Base-by-base conservation (phyloP, 35 echinoderm and acorn worm species). In the Ophiothrix spiculata region DNA sequence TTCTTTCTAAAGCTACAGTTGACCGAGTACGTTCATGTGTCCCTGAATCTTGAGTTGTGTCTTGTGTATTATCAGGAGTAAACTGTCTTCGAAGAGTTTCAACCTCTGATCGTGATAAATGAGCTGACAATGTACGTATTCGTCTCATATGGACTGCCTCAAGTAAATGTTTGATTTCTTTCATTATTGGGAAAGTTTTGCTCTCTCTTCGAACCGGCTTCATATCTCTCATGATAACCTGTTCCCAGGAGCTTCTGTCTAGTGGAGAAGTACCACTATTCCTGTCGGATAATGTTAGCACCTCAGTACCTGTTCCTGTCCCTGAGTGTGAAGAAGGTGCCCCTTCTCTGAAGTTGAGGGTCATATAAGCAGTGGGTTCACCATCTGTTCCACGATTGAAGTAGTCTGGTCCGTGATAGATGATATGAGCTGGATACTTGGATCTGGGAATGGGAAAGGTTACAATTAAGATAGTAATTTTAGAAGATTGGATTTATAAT, bases 361-460 rank as follows among this genome's bases (percentile, higher is more conserved):
- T 90, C 93, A 94, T 94, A 75, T 94, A 94, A 13, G 76, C 88
- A 38, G 85, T 86, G 10, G 89, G 40, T 19, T 90, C 88, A 1
- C 88, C 73, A 21, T 86, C 41, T n/a, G 87, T 79, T 63, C 91
- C 88, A 0, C 84, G 89, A 79, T 95, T 95, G 79, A 87, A 91
- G 39, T 84, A 95, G 11, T 80, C 84, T 1, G 93, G 85, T 15
- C 89, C 93, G 45, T 91, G 91, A 32, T 92, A 92, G 73, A 92
- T 87, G 74, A 92, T 88, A 75, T 92, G 91, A 23, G 91, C 87
- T 10, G 91, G 91, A 33, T 60, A 80, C 25, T 92, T 49, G 77
- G 21, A 87, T 87, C 35, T 77, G 74, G 23, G 79, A 87, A 77
- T 40, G 75, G 31, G 38, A 23, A n/a, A 35, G 80, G n/a, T n/a